These are phyloP conservation scores for Cyprinella venusta DNA, from an alignment of 2,797 vertebrate species.

Conservation along the genomic window DNA sequence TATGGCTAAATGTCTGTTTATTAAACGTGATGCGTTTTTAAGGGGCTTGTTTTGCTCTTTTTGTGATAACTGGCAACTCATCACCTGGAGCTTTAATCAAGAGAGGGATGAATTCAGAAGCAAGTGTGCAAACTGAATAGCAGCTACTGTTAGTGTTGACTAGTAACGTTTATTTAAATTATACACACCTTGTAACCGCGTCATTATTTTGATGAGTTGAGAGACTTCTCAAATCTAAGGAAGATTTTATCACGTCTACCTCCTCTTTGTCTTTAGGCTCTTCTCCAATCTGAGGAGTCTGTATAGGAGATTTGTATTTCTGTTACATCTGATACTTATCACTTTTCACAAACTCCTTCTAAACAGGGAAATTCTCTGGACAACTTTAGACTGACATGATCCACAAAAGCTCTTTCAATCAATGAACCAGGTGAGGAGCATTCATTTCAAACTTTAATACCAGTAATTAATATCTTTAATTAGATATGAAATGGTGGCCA, in stretches of 20 bases:
- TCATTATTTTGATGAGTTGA: not conserved
- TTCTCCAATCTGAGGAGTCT: slow-evolving; percentile 67
- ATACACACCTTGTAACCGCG: not conserved
- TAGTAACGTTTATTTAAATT: not conserved
- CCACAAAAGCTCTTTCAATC: not conserved
- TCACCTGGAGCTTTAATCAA: not conserved
- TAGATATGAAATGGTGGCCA: too few relatives aligned
- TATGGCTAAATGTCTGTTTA: too few relatives aligned
- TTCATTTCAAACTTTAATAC: not conserved
- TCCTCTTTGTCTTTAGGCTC: slow-evolving; percentile 83
- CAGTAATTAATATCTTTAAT: not conserved
- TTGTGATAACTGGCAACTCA: too few relatives aligned
- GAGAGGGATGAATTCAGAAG: not conserved
- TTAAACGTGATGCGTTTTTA: too few relatives aligned
- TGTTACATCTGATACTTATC: not conserved
- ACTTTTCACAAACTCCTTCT: not conserved
- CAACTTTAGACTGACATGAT: not conserved
- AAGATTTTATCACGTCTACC: slow-evolving; percentile 57
- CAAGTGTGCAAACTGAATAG: not conserved
- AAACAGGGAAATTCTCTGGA: not conserved
- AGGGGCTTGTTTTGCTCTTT: too few relatives aligned
- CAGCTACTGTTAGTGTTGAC: not conserved
- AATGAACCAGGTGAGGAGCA: not conserved
- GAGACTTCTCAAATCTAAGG: too few relatives aligned
- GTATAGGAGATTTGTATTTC: not conserved